Conservation (phyloP, 2,888 invertebrate species). For the Coleophora deauratella region DNA sequence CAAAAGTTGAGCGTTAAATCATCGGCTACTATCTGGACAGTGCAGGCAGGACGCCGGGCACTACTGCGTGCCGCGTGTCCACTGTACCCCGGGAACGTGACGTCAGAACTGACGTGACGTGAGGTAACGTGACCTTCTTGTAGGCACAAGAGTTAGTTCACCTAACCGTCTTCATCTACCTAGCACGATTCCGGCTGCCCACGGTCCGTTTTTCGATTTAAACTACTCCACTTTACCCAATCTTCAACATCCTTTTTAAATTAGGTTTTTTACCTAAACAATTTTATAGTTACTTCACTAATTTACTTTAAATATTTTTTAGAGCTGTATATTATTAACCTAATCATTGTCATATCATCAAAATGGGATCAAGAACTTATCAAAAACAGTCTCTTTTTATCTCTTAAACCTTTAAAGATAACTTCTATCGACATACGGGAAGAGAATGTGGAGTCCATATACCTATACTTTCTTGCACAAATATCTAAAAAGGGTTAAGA, state of each 20-base stretch:
- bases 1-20: constrained; percentile 82
- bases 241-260: not conserved
- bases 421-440: no score
- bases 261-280: no score
- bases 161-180: not conserved
- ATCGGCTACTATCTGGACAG: constrained; percentile 78
- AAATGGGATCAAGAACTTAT: no score
- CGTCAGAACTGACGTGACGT: not conserved
- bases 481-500: not conserved
- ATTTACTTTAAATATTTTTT: no score
- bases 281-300: no score
- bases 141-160: not conserved
- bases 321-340: no score
- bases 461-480: not conserved
- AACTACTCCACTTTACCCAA: not conserved
- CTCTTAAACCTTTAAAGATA: no score
- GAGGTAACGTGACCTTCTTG: no score
- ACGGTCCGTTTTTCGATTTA: not conserved
- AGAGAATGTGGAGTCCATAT: no score
- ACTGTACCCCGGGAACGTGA: constrained; percentile 18
- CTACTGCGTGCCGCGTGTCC: constrained; percentile 40
- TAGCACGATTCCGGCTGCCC: not conserved
- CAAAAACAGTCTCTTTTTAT: no score
- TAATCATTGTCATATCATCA: no score
- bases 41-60: constrained; percentile 76